Percentiles rank a stretch among this genome's conserved stretches.
Evolutionary conservation across 2,113 vertebrate species (phyloP).

Genomic region (Mobula hypostoma): DNA sequence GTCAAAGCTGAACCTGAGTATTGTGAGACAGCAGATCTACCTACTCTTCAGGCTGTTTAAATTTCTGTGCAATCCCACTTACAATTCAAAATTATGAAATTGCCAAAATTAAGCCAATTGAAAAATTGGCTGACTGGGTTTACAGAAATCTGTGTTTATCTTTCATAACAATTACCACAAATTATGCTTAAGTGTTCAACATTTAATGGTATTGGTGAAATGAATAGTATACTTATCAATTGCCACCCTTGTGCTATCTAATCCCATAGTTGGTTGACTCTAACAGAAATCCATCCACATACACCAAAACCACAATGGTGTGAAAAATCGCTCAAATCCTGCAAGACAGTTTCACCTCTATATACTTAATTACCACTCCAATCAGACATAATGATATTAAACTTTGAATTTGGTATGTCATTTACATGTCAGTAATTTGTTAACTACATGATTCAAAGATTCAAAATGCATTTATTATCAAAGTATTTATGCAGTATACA

Average conservation of each 20-base stretch:
- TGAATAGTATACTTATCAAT: neutral
- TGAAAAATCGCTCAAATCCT: neutral
- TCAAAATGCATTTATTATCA: too few species aligned
- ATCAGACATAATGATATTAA: neutral
- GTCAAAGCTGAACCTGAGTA: too few species aligned
- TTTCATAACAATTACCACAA: neutral
- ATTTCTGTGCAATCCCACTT: too few species aligned
- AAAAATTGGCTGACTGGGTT: neutral
- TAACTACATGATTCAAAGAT: too few species aligned
- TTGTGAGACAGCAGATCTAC: too few species aligned
- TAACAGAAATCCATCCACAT: neutral
- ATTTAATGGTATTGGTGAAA: neutral
- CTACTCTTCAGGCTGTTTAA: too few species aligned
- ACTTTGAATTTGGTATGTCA: neutral
- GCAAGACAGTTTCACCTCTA: neutral
- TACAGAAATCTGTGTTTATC: neutral
- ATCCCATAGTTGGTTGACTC: neutral
- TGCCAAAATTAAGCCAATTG: neutral
- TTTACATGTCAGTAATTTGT: neutral
- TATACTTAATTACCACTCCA: neutral
- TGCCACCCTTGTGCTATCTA: neutral
- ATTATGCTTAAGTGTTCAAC: neutral
- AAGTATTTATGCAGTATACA: too few species aligned
- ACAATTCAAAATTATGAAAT: too few species aligned
- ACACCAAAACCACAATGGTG: neutral